phyloP scores from a whole-genome alignment of 2,888 invertebrate species.

The Platycheirus rosarum region DNA sequence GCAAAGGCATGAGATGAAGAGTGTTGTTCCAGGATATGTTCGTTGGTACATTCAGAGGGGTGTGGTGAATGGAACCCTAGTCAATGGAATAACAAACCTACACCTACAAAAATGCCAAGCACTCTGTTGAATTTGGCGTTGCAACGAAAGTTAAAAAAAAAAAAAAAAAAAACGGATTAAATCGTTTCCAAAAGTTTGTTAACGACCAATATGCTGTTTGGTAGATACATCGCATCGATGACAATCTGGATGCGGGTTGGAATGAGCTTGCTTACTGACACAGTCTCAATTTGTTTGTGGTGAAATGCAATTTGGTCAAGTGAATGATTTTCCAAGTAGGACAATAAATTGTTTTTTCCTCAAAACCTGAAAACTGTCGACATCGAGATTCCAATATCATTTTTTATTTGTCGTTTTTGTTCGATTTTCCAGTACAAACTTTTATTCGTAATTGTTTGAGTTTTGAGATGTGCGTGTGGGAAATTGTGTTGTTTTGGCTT shows the following conservation, averaged over 20 bases:
- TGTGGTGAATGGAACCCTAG: constrained; percentile 10
- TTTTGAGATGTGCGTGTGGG: no score
- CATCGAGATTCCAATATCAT: not conserved
- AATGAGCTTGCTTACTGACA: constrained; percentile 51
- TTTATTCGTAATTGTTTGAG: no score
- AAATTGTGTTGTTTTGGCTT: no score
- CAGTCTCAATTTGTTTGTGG: constrained; percentile 45
- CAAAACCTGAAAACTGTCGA: constrained; percentile 21
- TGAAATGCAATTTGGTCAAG: constrained; percentile 49
- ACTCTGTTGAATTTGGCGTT: constrained; percentile 42
- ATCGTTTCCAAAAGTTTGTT: constrained; percentile 26
- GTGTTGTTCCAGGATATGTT: constrained; percentile 25
- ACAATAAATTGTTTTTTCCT: constrained; percentile 34
- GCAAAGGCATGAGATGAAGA: not conserved
- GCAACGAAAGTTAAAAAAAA: not conserved
- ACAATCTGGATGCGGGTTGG: constrained; percentile 42
- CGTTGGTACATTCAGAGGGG: constrained; percentile 8
- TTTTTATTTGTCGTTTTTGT: not conserved
- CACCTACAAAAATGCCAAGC: constrained; percentile 25
- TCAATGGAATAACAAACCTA: constrained; percentile 37
- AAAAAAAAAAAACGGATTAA: not conserved
- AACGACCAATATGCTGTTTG: constrained; percentile 21
- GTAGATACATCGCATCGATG: constrained; percentile 28
- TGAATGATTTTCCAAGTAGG: constrained; percentile 28
- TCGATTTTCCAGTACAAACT: no score